Evolutionary conservation across 2,797 vertebrate genomes (phyloP).

Genomic region (Mus minutoides): DNA sequence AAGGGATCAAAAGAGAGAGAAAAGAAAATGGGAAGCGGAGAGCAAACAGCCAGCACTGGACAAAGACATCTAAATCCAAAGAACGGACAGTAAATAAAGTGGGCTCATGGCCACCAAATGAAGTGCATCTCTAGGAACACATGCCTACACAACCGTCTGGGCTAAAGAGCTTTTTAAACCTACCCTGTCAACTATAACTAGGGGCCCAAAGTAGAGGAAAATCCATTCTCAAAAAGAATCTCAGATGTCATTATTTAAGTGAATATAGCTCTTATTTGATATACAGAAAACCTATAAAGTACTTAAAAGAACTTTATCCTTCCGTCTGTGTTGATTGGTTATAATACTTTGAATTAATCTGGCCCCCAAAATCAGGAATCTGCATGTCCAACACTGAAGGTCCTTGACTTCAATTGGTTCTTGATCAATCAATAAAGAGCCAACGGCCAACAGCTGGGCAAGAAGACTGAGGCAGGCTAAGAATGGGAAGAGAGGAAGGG

Average conservation of each 20-base stretch:
- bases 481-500: background rate
- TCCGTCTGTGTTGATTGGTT: background rate
- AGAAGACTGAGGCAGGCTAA: background rate
- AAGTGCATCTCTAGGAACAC: background rate
- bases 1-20: background rate
- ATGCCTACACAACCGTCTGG: background rate
- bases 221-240: slow-evolving; percentile 8
- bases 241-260: background rate
- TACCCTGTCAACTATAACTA: background rate
- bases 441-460: background rate
- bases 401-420: background rate
- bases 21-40: too few species aligned
- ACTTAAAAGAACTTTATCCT: background rate
- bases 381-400: too few species aligned
- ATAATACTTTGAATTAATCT: background rate
- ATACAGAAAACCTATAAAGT: background rate
- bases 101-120: background rate
- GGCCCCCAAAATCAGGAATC: background rate
- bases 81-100: background rate
- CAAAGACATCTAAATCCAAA: background rate
- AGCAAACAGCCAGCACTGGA: background rate
- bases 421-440: background rate
- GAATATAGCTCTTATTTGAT: slow-evolving; percentile 15
- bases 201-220: slow-evolving; percentile 5
- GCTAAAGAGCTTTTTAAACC: slow-evolving; percentile 1